Base-by-base conservation (phyloP, 1,140 invertebrate species). In the Bactericera cockerelli region DNA sequence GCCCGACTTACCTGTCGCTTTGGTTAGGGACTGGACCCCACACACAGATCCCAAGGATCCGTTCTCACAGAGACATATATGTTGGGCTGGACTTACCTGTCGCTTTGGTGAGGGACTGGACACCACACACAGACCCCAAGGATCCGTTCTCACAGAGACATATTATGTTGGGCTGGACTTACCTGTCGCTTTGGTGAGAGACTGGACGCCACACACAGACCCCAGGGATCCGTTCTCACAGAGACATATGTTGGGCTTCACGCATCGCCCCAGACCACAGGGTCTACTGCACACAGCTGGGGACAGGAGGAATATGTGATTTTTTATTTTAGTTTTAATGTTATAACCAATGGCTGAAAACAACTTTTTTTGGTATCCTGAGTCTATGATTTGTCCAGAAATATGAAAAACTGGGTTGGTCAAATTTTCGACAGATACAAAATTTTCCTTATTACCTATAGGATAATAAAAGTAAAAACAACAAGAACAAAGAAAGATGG, bases 181-280 rank as follows among this genome's bases (percentile, higher is more conserved):
- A 31, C 28, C 13, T 31, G 28, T 31, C 13, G 28, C 28, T 31
- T 31, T 31, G 28, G 28, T 31, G 8, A 56, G 25, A 25, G 14
- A 22, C 8, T 56, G n/a, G 4, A 16, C 10, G 16, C 54, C 26
- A 57, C 62, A 63, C 6, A 57, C 58, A 1, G 60, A 31, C 1
- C 62, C 39, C 19, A 63, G 55, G 6, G 59, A 58, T 22, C 81
- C 81, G 33, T 79, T 79, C 4, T 82, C 78, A 67, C 89, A 91
- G 16, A 84, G 72, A 70, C 89, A 93, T 59, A 88, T 73, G 70
- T 90, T 90, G 1, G 89, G 89, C 64, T 82, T 81, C 33, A 90
- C 79, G 67, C 89, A 93, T 55, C 79, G 75, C 26, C 75, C 60
- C n/a, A 49, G 67, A 0, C 79, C 81, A 71, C 89, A 91, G 53